Percentiles rank a stretch among this genome's conserved stretches.
Evolutionary conservation across 1,140 invertebrate species (phyloP).

Genomic region (Pachypsylla venusta): DNA sequence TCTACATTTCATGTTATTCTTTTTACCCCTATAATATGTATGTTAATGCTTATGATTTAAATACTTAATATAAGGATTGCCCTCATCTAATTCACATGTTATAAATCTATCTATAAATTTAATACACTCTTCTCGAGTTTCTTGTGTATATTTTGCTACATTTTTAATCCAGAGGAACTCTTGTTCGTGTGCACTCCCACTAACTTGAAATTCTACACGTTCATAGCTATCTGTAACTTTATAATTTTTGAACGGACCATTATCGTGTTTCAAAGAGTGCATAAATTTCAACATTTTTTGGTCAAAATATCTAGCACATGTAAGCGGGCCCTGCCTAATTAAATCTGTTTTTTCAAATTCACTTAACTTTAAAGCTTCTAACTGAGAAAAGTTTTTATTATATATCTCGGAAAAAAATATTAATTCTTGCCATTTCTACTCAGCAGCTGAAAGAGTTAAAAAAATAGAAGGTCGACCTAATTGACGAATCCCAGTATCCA

Average conservation of each 20-base stretch:
- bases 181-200: slow-evolving; percentile 3
- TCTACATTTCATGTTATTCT: slow-evolving; percentile 1
- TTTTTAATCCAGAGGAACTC: not conserved
- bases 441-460: not conserved
- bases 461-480: slow-evolving; percentile 5
- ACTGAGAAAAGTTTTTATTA: not conserved
- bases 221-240: slow-evolving; percentile 1
- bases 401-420: not conserved
- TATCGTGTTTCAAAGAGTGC: not conserved
- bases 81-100: slow-evolving; percentile 4
- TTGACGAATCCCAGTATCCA: not conserved
- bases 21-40: slow-evolving; percentile 7
- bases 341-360: not conserved
- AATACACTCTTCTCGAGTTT: not conserved
- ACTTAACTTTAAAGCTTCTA: not conserved
- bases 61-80: not conserved
- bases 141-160: not conserved
- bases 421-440: not conserved
- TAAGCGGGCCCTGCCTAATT: not conserved
- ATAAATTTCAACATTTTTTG: not conserved
- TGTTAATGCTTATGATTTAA: slow-evolving; percentile 1
- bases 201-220: slow-evolving; percentile 8
- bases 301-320: not conserved
- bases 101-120: slow-evolving; percentile 13
- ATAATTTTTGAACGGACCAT: not conserved